A percentile compares a stretch with the other conserved stretches of the same genome.
These are phyloP conservation scores for Notocelia uddmanniana DNA, from an alignment of 2,888 invertebrate genomes.

Conservation along the genomic window DNA sequence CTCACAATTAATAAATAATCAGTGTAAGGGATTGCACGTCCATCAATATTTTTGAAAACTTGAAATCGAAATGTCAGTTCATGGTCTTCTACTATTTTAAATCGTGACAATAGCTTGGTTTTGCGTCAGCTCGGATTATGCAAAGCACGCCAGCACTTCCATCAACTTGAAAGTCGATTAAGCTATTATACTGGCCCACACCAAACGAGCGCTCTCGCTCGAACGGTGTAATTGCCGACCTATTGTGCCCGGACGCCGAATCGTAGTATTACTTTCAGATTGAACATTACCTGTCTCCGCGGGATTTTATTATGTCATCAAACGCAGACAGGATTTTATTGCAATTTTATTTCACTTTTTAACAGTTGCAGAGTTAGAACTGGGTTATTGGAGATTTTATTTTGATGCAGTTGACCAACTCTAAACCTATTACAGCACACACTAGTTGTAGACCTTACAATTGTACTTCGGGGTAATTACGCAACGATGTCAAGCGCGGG, in stretches of 20 bases:
- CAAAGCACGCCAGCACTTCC: not conserved
- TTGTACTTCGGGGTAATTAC: too few relatives aligned
- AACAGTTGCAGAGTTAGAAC: slow-evolving; percentile 49
- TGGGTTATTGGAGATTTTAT: not conserved
- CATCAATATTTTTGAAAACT: too few relatives aligned
- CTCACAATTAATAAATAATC: too few relatives aligned
- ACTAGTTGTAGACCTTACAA: not conserved
- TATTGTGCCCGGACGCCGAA: slow-evolving; percentile 66
- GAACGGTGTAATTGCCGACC: slow-evolving; percentile 69
- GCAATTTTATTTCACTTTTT: slow-evolving; percentile 55
- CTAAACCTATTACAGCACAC: not conserved
- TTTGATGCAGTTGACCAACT: not conserved
- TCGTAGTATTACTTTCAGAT: slow-evolving; percentile 63
- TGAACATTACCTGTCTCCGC: slow-evolving; percentile 50
- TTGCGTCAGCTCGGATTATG: not conserved
- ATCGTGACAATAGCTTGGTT: too few relatives aligned
- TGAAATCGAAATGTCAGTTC: too few relatives aligned
- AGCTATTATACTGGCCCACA: not conserved
- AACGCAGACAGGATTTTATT: slow-evolving; percentile 52
- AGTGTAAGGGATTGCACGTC: too few relatives aligned
- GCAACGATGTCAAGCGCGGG: too few relatives aligned
- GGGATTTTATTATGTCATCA: slow-evolving; percentile 53
- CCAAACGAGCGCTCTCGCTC: slow-evolving; percentile 8
- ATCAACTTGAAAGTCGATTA: slow-evolving; percentile 8
- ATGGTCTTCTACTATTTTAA: too few relatives aligned